Base-by-base conservation (phyloP, 2,797 vertebrate species). In the Hozukius guyotensis region DNA sequence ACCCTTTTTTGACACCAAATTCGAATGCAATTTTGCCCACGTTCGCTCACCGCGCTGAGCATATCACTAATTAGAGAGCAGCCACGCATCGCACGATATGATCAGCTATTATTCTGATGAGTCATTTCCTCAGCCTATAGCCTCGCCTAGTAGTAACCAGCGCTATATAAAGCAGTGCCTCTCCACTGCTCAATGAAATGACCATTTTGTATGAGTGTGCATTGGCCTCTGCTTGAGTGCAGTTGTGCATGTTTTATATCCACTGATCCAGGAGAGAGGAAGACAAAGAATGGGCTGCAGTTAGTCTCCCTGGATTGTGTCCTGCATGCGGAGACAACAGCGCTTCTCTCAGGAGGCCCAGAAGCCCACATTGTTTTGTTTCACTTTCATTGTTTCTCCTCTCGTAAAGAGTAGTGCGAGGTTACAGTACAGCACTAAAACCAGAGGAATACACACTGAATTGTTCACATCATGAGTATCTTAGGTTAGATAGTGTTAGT, bases 181-280 rank as follows among this genome's bases (percentile, higher is more conserved):
- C 61, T 72, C 57, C 79, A 69, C 78, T 82, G 61, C 84, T 81
- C 72, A 66, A 77, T 77, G 71, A 85, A 89, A 81, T 81, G 24
- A 84, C 81, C 80, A 80, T 82, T 74, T 86, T 76, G 75, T 86
- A 75, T 81, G 66, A 80, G 73, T 80, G 67, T 77, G 77, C 81
- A 82, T 81, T 86, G 83, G 80, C 78, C 87, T 90, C 81, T 82
- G 84, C 84, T 82, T 59, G 67, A 89, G 81, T 87, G 87, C 83
- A 81, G 81, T 60, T 80, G 77, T 88, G 90, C 90, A 91, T 92
- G 91, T 77, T 85, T 75, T 78, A 87, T 77, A 87, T 77, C 55
- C 68, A 87, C 77, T 80, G 72, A 87, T 89, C 78, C 80, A 77
- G 84, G 75, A 78, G 70, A 83, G 64, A 69, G 49, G 66, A 73